Percentiles rank a stretch among this genome's conserved stretches.
phyloP scores from a whole-genome alignment of 2,797 vertebrate genomes.

The Hydrolagus colliei region DNA sequence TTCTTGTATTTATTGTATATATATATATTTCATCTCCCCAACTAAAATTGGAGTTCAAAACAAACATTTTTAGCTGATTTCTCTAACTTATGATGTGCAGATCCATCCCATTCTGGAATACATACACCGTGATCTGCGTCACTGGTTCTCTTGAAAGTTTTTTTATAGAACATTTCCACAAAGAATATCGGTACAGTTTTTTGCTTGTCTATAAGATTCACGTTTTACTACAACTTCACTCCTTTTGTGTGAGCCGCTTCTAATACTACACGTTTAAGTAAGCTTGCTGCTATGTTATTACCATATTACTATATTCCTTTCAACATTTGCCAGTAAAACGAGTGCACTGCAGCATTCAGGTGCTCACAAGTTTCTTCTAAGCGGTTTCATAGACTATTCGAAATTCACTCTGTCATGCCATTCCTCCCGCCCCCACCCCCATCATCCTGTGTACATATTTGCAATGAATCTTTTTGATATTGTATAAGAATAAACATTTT shows the following conservation, averaged over 20 bases:
- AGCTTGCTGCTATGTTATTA: not conserved
- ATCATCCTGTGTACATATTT: not conserved
- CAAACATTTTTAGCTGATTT: slow-evolving; percentile 33
- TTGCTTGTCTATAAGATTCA: not conserved
- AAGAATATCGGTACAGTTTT: not conserved
- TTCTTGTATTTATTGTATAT: slow-evolving; percentile 69
- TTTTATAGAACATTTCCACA: slow-evolving; percentile 31
- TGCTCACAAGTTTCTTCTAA: not conserved
- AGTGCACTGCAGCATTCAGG: not conserved
- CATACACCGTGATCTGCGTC: slow-evolving; percentile 66
- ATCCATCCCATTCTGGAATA: slow-evolving; percentile 67
- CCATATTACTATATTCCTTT: not conserved
- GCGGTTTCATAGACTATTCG: not conserved
- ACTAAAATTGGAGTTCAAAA: slow-evolving; percentile 55
- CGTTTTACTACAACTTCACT: not conserved
- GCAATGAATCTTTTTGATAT: not conserved
- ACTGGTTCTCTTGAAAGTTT: slow-evolving; percentile 48
- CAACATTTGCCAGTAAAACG: not conserved
- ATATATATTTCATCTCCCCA: slow-evolving; percentile 51
- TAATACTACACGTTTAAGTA: not conserved
- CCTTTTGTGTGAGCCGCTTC: not conserved
- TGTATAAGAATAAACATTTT: not conserved
- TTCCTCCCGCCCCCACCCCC: not conserved
- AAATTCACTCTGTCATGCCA: not conserved
- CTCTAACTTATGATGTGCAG: slow-evolving; percentile 71